phyloP scores from a whole-genome alignment of 2,888 invertebrate genomes.

The Trachelus troglodyta region DNA sequence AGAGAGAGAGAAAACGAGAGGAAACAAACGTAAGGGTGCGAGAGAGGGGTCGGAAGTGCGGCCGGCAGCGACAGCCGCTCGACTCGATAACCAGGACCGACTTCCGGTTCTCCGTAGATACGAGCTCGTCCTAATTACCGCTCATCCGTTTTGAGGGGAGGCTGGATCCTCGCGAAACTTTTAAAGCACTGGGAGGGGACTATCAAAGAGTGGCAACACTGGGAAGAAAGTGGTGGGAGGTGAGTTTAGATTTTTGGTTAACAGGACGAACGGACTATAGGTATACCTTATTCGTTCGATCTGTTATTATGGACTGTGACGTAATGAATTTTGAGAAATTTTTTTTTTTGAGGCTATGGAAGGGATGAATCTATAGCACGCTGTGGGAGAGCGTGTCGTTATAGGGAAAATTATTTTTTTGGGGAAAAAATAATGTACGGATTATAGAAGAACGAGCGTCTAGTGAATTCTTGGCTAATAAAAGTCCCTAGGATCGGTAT shows the following conservation, averaged over 20 bases:
- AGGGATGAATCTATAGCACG: background rate
- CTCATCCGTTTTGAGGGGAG: slow-evolving; percentile 37
- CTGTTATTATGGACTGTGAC: background rate
- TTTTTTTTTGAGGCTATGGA: background rate
- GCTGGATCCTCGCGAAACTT: slow-evolving; percentile 29
- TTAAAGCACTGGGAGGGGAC: slow-evolving; percentile 30
- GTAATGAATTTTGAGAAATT: background rate
- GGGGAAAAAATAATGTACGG: background rate
- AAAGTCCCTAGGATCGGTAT: background rate
- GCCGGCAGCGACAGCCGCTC: slow-evolving; percentile 35
- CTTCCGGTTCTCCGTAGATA: slow-evolving; percentile 44
- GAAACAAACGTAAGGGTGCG: background rate
- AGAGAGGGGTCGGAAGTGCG: slow-evolving; percentile 35
- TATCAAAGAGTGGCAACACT: slow-evolving; percentile 30
- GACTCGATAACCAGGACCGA: slow-evolving; percentile 39
- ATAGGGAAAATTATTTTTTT: background rate
- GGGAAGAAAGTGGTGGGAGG: background rate
- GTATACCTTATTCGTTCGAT: background rate
- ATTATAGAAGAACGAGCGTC: background rate
- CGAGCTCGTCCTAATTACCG: slow-evolving; percentile 45
- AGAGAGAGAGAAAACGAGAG: background rate
- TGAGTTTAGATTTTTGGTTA: background rate
- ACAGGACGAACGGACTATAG: background rate
- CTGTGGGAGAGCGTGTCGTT: background rate
- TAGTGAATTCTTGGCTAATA: background rate